Evolutionary conservation across 2,797 vertebrate species (phyloP).

Genomic region (Cephalopachus bancanus): DNA sequence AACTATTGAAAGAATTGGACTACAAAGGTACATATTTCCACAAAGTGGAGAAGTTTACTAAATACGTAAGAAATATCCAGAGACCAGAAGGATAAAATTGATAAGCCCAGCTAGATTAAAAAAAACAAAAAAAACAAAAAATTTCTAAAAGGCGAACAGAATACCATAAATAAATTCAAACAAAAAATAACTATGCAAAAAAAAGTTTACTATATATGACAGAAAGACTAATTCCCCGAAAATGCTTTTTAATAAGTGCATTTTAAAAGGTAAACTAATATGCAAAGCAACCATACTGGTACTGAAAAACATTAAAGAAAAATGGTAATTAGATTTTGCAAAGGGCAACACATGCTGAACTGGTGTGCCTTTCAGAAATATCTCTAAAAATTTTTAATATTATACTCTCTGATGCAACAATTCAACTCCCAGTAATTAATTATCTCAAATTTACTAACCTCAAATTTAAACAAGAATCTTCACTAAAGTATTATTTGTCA

Average conservation of each 20-base stretch:
- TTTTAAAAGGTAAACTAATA: neutral
- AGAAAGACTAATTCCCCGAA: conserved; percentile 15
- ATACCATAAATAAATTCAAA: conserved; percentile 26
- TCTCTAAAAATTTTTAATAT: neutral
- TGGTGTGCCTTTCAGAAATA: neutral
- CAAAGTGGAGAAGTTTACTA: neutral
- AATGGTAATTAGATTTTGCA: neutral
- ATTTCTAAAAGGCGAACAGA: neutral
- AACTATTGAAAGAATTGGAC: neutral
- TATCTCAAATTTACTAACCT: neutral
- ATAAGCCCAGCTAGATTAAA: neutral
- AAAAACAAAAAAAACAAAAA: neutral
- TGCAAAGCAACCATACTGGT: neutral
- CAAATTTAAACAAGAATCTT: neutral
- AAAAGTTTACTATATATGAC: neutral
- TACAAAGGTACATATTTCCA: neutral
- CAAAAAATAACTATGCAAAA: neutral
- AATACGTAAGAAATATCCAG: neutral
- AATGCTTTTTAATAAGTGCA: neutral
- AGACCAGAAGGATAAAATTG: neutral
- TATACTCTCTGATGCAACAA: neutral
- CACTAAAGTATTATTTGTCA: neutral
- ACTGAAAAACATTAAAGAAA: neutral
- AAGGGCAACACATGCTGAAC: neutral
- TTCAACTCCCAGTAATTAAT: neutral